Evolutionary conservation across 2,113 vertebrate genomes (phyloP), one percentile per base, ranked within the genome.

Genomic region (Cyanoramphus novaezelandiae): DNA sequence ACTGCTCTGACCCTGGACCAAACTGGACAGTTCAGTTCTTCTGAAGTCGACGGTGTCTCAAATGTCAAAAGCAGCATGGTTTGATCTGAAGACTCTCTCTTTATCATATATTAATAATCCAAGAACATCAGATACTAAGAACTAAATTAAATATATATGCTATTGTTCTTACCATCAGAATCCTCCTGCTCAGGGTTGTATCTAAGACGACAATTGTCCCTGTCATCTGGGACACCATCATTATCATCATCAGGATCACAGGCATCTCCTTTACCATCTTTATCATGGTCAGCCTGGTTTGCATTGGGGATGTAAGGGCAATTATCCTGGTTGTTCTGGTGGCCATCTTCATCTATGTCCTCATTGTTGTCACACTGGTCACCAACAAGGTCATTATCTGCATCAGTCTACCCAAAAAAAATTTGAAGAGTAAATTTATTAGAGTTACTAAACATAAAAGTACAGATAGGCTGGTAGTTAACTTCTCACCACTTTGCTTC

Each of bases 271-370:
- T 98, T 98, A 20, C 99, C 99, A 6, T 99, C 99, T 13, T 98
- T 98, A 95, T 99, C 99, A 1, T 99, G 99, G 96, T 99, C 99
- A 1, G 98, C 99, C 97, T 99, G 99, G 94, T 99, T 99, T 96
- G 99, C 97, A 1, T 99, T 99, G 89, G 99, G 97, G 70, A 99
- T 97, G 81, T 99, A 99, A 17, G 99, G 99, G 77, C 99, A 99
- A 93, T 99, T 99, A 97, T 99, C 99, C 90, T 99, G 98, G 94
- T 99, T 99, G 98, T 99, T 99, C 97, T 99, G 99, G 97, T 99
- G 98, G 16, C 99, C 99, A 4, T 99, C 99, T 52, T 99, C 99
- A 44, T 99, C 99, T 9, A 99, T 99, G 97, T 99, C 99, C 69
- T 99, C 98, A 52, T 99, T 99, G 90, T 99, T 99, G 95, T 99